These are phyloP conservation scores for Syngnathus acus DNA, from an alignment of 2,797 vertebrate genomes.

Conservation along the genomic window DNA sequence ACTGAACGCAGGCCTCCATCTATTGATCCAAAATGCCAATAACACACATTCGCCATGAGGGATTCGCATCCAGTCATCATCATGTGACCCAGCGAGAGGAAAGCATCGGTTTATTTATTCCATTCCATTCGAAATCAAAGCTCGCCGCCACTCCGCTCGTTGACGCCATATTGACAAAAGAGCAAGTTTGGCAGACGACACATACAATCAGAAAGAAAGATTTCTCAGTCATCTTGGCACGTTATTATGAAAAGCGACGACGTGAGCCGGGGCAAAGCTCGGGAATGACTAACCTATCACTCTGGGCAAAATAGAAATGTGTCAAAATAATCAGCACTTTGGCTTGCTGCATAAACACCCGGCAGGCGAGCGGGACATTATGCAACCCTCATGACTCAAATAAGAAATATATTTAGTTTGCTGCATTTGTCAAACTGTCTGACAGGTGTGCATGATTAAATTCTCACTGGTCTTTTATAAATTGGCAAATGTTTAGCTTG, in stretches of 20 bases:
- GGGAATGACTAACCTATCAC: slow-evolving; percentile 36
- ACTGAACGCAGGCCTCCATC: slow-evolving; percentile 36
- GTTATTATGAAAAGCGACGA: slow-evolving; percentile 28
- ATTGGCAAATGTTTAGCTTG: background rate
- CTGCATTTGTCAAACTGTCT: slow-evolving; percentile 24
- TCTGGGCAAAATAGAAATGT: slow-evolving; percentile 42
- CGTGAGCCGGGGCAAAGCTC: slow-evolving; percentile 31
- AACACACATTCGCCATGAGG: slow-evolving; percentile 59
- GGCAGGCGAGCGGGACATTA: slow-evolving; percentile 35
- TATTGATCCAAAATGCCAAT: slow-evolving; percentile 63
- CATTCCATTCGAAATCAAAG: slow-evolving; percentile 12
- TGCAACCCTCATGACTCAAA: slow-evolving; percentile 39
- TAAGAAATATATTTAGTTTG: slow-evolving; percentile 38
- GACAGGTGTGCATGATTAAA: background rate
- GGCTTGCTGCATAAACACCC: slow-evolving; percentile 43
- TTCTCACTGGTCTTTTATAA: background rate
- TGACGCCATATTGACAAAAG: background rate
- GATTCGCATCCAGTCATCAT: slow-evolving; percentile 60
- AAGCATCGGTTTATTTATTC: slow-evolving; percentile 27
- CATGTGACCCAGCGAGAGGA: slow-evolving; percentile 49
- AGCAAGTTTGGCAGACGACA: background rate
- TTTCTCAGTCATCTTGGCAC: slow-evolving; percentile 20
- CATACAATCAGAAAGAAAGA: slow-evolving; percentile 8
- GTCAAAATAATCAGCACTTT: slow-evolving; percentile 50
- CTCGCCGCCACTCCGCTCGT: slow-evolving; percentile 4